These are phyloP conservation scores for Plecotus auritus DNA, from an alignment of 2,113 vertebrate species.

Conservation along the genomic window DNA sequence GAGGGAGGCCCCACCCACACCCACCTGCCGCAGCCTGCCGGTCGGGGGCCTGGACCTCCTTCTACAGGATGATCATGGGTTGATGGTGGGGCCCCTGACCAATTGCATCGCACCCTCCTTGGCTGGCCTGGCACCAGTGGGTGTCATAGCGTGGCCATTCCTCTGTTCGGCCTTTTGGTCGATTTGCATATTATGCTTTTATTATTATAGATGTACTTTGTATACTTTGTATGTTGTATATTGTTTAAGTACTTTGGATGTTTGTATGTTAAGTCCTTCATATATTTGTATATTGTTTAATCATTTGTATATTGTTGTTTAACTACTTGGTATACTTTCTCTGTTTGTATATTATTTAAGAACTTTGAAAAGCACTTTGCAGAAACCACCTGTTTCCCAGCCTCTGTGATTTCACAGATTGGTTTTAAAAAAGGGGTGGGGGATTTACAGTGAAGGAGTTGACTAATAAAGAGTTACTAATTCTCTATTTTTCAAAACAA, in stretches of 20 bases:
- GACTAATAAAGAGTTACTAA: background rate
- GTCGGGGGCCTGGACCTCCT: too few species aligned
- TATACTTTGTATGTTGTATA: background rate
- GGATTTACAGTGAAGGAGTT: background rate
- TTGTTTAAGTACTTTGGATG: background rate
- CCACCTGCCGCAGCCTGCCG: too few species aligned
- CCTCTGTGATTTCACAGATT: background rate
- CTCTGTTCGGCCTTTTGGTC: too few species aligned
- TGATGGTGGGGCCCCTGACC: too few species aligned
- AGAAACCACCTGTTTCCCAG: background rate
- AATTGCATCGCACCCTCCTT: too few species aligned
- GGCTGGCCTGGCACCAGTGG: too few species aligned
- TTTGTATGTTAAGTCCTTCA: background rate
- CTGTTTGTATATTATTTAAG: background rate
- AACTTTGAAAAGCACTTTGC: background rate
- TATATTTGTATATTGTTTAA: background rate
- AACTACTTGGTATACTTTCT: background rate
- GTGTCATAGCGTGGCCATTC: too few species aligned
- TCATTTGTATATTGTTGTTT: background rate
- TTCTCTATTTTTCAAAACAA: slow-evolving; percentile 27
- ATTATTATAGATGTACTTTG: background rate
- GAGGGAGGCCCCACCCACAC: too few species aligned
- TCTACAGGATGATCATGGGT: too few species aligned
- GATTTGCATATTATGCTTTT: background rate
- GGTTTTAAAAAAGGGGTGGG: background rate